Percentiles rank a stretch among this genome's conserved stretches.
Conservation (phyloP, 2,797 vertebrate genomes). For the Anas bahamensis region DNA sequence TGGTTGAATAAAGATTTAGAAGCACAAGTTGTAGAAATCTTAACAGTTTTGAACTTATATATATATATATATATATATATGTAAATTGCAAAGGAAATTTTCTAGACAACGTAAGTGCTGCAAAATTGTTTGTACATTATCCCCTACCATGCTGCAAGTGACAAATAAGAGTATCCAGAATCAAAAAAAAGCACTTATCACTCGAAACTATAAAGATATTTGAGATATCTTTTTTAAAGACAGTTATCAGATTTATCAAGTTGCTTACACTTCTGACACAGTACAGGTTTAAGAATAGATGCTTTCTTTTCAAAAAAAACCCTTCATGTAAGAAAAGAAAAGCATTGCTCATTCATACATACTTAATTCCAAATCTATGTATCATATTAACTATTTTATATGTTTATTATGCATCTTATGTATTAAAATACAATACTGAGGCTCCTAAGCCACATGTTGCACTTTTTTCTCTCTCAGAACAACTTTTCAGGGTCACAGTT, state of each 20-base stretch:
- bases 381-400: neutral
- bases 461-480: neutral
- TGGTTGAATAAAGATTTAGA: neutral
- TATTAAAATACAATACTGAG: neutral
- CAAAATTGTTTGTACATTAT: neutral
- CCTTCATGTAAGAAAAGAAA: neutral
- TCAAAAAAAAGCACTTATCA: neutral
- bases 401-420: neutral
- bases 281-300: neutral
- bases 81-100: neutral
- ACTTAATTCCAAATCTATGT: neutral
- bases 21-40: neutral
- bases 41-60: neutral
- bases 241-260: neutral
- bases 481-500: neutral
- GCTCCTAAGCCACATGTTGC: neutral
- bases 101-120: neutral
- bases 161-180: neutral
- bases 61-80: neutral
- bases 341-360: neutral
- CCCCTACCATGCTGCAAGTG: neutral
- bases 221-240: neutral
- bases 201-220: neutral
- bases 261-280: neutral
- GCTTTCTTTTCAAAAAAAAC: neutral